Evolutionary conservation across 2,888 invertebrate species (phyloP).

Genomic region (Spisula solida): DNA sequence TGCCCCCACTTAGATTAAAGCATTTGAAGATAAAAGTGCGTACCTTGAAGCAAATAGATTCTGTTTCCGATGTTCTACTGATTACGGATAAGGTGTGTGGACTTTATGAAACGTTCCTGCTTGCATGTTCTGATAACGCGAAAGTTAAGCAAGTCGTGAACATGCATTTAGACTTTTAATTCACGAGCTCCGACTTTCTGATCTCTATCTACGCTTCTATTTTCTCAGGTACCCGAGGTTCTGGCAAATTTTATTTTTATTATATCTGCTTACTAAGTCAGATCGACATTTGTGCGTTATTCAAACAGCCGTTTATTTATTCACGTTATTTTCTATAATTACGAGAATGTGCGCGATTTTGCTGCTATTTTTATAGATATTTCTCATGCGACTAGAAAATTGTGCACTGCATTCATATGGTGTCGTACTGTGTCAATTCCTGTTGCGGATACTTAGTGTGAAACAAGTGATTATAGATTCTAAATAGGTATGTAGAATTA

Average conservation of each 20-base stretch:
- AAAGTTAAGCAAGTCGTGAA: background rate
- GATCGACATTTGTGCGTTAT: constrained; percentile 2
- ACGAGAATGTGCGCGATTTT: background rate
- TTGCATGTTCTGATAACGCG: constrained; percentile 13
- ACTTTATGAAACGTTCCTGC: background rate
- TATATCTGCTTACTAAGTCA: background rate
- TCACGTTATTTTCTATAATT: background rate
- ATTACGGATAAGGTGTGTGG: background rate
- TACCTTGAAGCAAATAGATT: background rate
- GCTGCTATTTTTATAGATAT: background rate
- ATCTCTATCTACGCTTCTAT: background rate
- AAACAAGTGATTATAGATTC: background rate
- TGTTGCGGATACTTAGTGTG: background rate
- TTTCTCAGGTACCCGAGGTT: constrained; percentile 11
- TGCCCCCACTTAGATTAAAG: constrained; percentile 36
- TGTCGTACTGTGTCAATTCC: background rate
- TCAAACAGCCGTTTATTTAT: background rate
- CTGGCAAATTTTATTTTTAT: background rate
- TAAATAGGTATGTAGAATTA: background rate
- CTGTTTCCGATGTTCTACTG: background rate
- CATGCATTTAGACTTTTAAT: constrained; percentile 28
- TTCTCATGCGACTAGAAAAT: background rate
- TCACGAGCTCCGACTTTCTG: background rate
- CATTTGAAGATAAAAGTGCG: constrained; percentile 31
- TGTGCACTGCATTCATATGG: background rate